These are phyloP conservation scores for Dromas ardeola DNA, from an alignment of 2,113 vertebrate genomes.

Conservation along the genomic window DNA sequence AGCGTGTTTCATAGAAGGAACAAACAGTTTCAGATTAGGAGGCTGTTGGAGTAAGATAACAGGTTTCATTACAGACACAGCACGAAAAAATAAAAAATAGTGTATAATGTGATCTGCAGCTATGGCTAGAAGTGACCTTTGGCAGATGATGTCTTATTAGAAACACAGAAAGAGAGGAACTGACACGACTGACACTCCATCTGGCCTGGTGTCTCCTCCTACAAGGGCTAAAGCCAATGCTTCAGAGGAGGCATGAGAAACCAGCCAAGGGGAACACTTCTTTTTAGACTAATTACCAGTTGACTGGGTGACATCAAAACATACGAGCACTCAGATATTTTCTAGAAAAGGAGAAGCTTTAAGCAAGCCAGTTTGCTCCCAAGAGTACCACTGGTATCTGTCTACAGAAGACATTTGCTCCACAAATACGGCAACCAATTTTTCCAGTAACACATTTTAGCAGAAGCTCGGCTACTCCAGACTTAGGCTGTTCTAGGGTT, in stretches of 20 bases:
- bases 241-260: background rate
- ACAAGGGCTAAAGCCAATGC: background rate
- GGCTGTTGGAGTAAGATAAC: background rate
- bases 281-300: background rate
- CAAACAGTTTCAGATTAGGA: background rate
- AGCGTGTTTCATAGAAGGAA: background rate
- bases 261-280: background rate
- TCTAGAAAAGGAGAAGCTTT: background rate
- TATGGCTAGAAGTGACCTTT: background rate
- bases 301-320: background rate
- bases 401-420: background rate
- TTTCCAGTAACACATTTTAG: background rate
- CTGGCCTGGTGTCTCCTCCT: background rate
- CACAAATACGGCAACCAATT: background rate
- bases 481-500: background rate
- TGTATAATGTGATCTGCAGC: background rate
- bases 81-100: background rate
- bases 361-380: background rate
- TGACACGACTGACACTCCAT: fast-evolving
- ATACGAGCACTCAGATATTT: fast-evolving
- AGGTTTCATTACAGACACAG: background rate
- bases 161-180: background rate
- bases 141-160: background rate
- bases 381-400: background rate
- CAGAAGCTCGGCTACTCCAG: background rate